Evolutionary conservation across 2,888 invertebrate genomes (phyloP), one percentile per base, ranked within the genome.

Genomic region (Caenorhabditis japonica): DNA sequence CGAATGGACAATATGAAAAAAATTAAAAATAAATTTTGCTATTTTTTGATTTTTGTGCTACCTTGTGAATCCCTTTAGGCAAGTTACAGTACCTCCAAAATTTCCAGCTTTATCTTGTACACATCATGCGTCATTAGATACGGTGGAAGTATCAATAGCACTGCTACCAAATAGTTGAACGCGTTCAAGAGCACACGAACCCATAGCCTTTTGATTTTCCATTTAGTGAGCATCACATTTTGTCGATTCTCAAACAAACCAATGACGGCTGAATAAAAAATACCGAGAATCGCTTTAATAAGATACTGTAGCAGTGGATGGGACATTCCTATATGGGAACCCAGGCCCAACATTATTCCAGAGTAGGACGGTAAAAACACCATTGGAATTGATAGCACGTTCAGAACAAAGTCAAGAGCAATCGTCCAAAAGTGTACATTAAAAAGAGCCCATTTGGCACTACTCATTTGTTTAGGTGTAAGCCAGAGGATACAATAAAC

Each of bases 401-500:
- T 68, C 23, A 52, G 38, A 1, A 58, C 38, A n/a, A 68, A 4
- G 17, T 58, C 68, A 2, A 58, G 34, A 4, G 39, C 38, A 13
- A 64, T 33, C 10, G 64, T 55, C 64, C 64, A 64, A 12, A 56
- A 3, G 21, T 64, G 64, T 17, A 64, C 49, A 43, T 53, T 55
- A 1, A 64, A 25, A 5, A 64, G 41, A 4, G 39, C 51, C 51
- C 58, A 51, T 36, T 51, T 68, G 0, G 44, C 58, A 4, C 7
- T n/a, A 12, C 44, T 47, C 43, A 56, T 41, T 17, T 47, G 41
- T 49, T 34, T 49, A 1, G 66, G 56, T n/a, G 56, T 56, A 19
- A 56, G 5, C n/a, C 36, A 34, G 8, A 64, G 46, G 7, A 55
- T 19, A 33, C 62, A 64, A 27, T 47, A 64, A 8, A 19, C 21